Conservation (phyloP, 1,140 invertebrate species). For the Dufourea novaeangliae region DNA sequence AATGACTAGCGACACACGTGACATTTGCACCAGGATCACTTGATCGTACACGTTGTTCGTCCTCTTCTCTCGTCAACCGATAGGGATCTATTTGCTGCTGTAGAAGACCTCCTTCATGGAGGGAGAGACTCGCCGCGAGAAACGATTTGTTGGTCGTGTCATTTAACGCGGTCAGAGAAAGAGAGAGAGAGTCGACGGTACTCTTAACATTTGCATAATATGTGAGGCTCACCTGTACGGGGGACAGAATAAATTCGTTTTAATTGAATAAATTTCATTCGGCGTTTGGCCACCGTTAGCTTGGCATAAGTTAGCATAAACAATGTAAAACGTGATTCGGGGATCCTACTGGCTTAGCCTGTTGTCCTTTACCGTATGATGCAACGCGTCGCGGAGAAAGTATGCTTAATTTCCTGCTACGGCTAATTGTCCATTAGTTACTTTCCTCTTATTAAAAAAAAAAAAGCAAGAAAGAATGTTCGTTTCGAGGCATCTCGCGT, state of each 20-base stretch:
- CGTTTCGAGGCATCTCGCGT: not conserved
- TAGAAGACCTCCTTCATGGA: not conserved
- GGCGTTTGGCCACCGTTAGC: slow-evolving; percentile 16
- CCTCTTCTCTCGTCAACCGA: not conserved
- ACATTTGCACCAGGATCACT: slow-evolving; percentile 26
- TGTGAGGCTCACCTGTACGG: slow-evolving; percentile 22
- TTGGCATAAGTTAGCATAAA: slow-evolving; percentile 34
- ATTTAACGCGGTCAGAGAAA: slow-evolving; percentile 10
- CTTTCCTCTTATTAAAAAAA: not conserved
- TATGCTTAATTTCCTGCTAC: too few relatives aligned
- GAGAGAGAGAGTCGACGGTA: not conserved
- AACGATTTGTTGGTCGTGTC: slow-evolving; percentile 50
- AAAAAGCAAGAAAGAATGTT: not conserved
- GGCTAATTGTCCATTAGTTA: slow-evolving; percentile 6
- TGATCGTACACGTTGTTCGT: not conserved
- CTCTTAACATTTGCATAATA: slow-evolving; percentile 50
- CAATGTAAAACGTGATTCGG: slow-evolving; percentile 32
- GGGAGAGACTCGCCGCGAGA: slow-evolving; percentile 22
- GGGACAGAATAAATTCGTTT: slow-evolving; percentile 49
- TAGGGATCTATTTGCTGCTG: not conserved
- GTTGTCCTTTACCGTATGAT: slow-evolving; percentile 29
- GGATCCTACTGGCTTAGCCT: slow-evolving; percentile 18
- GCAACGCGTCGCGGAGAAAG: slow-evolving; percentile 15
- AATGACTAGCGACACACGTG: slow-evolving; percentile 19
- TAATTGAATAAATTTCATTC: slow-evolving; percentile 51